Evolutionary conservation across 2,113 vertebrate species (phyloP).

Genomic region (Patagioenas fasciata): DNA sequence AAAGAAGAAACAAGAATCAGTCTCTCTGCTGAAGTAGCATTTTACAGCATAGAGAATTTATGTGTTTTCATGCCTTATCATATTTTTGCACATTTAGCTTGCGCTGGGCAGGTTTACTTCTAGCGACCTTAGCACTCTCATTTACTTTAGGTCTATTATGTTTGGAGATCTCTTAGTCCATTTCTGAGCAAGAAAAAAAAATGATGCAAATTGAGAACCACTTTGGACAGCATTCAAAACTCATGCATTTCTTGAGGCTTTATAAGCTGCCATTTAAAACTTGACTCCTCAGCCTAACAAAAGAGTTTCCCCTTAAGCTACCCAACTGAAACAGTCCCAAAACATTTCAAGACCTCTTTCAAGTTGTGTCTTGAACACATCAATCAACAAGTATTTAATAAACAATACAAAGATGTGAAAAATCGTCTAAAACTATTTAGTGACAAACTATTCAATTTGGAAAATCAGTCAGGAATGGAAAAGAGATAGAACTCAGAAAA

Average conservation of each 20-base stretch:
- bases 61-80: not conserved
- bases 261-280: not conserved
- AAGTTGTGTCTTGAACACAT: not conserved
- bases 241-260: not conserved
- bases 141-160: fast-evolving
- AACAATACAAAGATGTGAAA: not conserved
- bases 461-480: not conserved
- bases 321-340: not conserved
- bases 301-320: not conserved
- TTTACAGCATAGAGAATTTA: not conserved
- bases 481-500: not conserved
- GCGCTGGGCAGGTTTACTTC: not conserved
- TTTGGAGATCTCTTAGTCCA: not conserved
- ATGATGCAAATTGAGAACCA: not conserved
- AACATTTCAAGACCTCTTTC: not conserved
- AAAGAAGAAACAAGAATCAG: not conserved
- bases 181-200: not conserved
- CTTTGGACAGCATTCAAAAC: not conserved
- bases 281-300: not conserved
- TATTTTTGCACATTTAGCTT: not conserved
- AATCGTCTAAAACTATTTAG: not conserved
- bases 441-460: not conserved
- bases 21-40: too few relatives aligned
- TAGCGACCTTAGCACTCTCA: not conserved
- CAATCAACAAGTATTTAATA: not conserved